These are phyloP conservation scores for Calameuta idolon DNA, from an alignment of 2,888 invertebrate genomes.

Conservation along the genomic window DNA sequence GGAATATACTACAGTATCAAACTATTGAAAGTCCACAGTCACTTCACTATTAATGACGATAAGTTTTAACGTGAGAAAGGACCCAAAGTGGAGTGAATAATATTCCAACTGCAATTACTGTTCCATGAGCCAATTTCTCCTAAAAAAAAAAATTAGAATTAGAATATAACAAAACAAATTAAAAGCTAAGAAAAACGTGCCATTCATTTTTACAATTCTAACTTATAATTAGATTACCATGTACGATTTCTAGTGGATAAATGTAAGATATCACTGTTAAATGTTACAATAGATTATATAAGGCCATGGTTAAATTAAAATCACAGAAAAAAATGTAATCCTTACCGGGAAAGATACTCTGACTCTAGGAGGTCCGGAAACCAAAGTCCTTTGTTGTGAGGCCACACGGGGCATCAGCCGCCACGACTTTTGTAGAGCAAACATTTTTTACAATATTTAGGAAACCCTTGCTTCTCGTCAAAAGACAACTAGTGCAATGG, in stretches of 20 bases:
- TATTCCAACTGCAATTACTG: conserved; percentile 6
- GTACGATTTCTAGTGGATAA: not conserved
- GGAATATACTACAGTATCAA: too few species aligned
- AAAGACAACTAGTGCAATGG: not conserved
- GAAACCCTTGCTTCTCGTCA: not conserved
- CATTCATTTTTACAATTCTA: too few species aligned
- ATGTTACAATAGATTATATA: conserved; percentile 26
- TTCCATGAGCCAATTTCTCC: conserved; percentile 25
- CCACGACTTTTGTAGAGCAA: conserved; percentile 22
- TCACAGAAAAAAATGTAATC: not conserved
- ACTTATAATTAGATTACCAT: too few species aligned
- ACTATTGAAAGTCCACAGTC: too few species aligned
- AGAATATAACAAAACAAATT: too few species aligned
- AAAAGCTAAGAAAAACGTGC: too few species aligned
- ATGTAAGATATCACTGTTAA: not conserved
- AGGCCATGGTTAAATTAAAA: conserved; percentile 6
- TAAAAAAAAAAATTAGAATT: conserved; percentile 10
- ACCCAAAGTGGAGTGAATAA: conserved; percentile 16
- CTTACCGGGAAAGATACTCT: conserved; percentile 39
- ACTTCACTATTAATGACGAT: conserved; percentile 4
- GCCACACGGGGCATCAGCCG: conserved; percentile 25
- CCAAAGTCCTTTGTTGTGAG: conserved; percentile 23
- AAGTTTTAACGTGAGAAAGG: conserved; percentile 16
- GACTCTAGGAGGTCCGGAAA: conserved; percentile 28
- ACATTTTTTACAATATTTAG: conserved; percentile 26